Base-by-base conservation (phyloP, 2,113 vertebrate species). In the Chrysochloris asiatica region DNA sequence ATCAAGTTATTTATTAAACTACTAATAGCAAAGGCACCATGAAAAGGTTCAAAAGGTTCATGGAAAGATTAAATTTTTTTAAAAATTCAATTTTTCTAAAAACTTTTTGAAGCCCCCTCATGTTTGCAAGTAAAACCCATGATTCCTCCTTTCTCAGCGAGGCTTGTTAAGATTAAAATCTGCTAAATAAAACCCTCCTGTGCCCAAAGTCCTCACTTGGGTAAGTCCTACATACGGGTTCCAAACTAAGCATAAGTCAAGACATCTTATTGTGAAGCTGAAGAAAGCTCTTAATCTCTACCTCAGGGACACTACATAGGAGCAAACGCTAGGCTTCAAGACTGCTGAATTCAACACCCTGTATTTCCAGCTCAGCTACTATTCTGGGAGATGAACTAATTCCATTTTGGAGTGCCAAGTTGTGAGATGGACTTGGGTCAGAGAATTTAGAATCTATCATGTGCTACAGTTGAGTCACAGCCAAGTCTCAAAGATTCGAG, bases 41-140 rank as follows among this genome's bases (percentile, higher is more conserved):
- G 43, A 83, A 76, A 83, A 76, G 17, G 33, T n/a, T n/a, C n/a
- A n/a, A n/a, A n/a, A n/a, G n/a, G n/a, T n/a, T n/a, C n/a, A n/a
- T n/a, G n/a, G n/a, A n/a, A n/a, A n/a, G n/a, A n/a, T n/a, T n/a
- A n/a, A n/a, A n/a, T n/a, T n/a, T n/a, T n/a, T n/a, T n/a, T n/a
- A n/a, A n/a, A n/a, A n/a, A n/a, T n/a, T n/a, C n/a, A n/a, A n/a
- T n/a, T n/a, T n/a, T n/a, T n/a, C n/a, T n/a, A n/a, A n/a, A n/a
- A n/a, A n/a, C n/a, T n/a, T n/a, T n/a, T n/a, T 79, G 41, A 82
- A 38, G 43, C 38, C 61, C 17, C n/a, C 43, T 75, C 16, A 30
- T 12, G 50, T 93, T 81, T 72, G 33, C 84, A 93, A 92, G 72
- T 73, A 90, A 92, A 95, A 61, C 24, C 65, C 78, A 73, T 85